Base-by-base conservation (phyloP, 2,888 invertebrate genomes). In the Anagyrus pseudococci region DNA sequence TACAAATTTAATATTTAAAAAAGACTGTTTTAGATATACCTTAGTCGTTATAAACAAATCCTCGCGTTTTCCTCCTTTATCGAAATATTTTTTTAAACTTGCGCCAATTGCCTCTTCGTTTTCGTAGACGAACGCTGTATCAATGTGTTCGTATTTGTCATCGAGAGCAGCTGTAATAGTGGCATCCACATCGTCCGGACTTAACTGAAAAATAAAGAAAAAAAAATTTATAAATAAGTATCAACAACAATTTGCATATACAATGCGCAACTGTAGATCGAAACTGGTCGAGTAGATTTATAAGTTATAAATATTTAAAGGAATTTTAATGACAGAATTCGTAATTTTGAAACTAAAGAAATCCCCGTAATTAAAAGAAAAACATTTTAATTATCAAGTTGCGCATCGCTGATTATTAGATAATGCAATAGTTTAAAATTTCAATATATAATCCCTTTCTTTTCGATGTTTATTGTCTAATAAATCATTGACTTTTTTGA, bases 21-120 rank as follows among this genome's bases (percentile, higher is more conserved):
- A n/a, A n/a, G n/a, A n/a, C n/a, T n/a, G n/a, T n/a, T n/a, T n/a
- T n/a, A n/a, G n/a, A n/a, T n/a, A 13, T 62, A 91, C 91, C 85
- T 93, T 93, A 6, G 92, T 89, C 26, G 90, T 91, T 62, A 93
- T 85, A 80, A 92, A 93, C 62, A 93, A 80, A 53, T 92, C 89
- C 70, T 88, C 85, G 61, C 93, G 82, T 64, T 82, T 85, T 10
- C 89, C 85, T 33, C 88, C 89, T 46, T 84, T 83, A 19, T 82
- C 76, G 29, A 91, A 82, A 88, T 89, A 89, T 73, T 85, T 84
- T 69, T 86, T 85, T 53, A 93, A 79, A 29, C 86, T 88, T 61
- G 83, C 83, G 2, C 92, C 92, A 67, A 93, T 89, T 1, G 87
- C 85, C 68, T 88, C 88, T 79, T 93, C 92, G 71, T 91, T 93